phyloP scores from a whole-genome alignment of 1,140 invertebrate species.

The Aphaenogaster floridana region DNA sequence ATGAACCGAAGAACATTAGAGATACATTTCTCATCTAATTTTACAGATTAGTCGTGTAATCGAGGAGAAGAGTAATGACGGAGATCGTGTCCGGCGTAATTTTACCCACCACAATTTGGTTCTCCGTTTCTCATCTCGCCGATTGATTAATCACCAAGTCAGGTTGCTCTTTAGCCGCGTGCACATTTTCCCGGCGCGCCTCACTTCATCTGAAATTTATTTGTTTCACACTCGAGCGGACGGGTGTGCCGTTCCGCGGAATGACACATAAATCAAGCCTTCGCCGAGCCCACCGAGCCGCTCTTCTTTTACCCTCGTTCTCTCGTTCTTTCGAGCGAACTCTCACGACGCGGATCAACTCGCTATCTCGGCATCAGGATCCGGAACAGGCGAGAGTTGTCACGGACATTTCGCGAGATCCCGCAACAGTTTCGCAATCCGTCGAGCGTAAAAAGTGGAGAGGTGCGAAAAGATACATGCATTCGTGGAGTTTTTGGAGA shows the following conservation, averaged over 20 bases:
- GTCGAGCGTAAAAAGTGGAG: background rate
- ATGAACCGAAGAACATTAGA: background rate
- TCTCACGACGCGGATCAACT: slow-evolving; percentile 26
- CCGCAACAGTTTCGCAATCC: background rate
- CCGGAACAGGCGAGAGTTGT: slow-evolving; percentile 38
- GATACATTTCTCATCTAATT: slow-evolving; percentile 13
- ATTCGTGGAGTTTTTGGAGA: background rate
- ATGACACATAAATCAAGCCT: slow-evolving; percentile 58
- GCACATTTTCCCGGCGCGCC: slow-evolving; percentile 30
- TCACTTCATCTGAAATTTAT: slow-evolving; percentile 45
- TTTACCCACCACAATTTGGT: slow-evolving; percentile 33
- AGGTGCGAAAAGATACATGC: background rate
- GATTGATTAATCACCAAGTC: slow-evolving; percentile 49
- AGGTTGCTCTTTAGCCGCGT: slow-evolving; percentile 31
- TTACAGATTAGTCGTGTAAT: slow-evolving; percentile 26
- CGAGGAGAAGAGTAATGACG: slow-evolving; percentile 24
- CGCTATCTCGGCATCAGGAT: background rate
- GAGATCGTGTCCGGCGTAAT: background rate
- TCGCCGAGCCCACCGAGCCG: background rate
- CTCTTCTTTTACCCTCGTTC: slow-evolving; percentile 21
- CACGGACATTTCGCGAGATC: slow-evolving; percentile 4
- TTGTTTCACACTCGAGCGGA: slow-evolving; percentile 40
- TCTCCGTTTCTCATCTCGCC: slow-evolving; percentile 21
- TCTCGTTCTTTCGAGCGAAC: slow-evolving; percentile 3
- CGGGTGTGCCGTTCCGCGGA: slow-evolving; percentile 33